phyloP scores from a whole-genome alignment of 2,888 invertebrate species.

The Parnassius apollo region DNA sequence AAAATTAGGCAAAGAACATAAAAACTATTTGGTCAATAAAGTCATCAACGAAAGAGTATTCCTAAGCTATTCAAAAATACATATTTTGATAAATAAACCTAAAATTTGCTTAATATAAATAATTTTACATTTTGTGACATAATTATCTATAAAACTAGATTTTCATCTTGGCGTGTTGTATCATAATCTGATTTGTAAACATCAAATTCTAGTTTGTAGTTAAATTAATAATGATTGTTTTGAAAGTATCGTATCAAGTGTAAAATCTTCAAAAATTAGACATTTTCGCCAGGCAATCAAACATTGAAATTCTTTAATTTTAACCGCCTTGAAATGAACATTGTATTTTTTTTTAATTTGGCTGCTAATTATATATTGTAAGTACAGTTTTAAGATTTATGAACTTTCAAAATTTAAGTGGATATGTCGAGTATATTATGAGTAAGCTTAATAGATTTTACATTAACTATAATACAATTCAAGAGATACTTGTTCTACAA shows the following conservation, averaged over 20 bases:
- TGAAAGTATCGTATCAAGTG: constrained; percentile 14
- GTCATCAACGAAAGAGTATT: constrained; percentile 51
- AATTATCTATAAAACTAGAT: constrained; percentile 27
- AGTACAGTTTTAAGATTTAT: constrained; percentile 45
- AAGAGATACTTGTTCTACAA: constrained; percentile 51
- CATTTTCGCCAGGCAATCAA: constrained; percentile 1
- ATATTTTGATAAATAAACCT: constrained; percentile 59
- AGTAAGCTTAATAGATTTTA: constrained; percentile 63
- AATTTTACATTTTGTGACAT: constrained; percentile 43
- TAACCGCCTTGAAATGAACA: constrained; percentile 43
- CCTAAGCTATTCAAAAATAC: constrained; percentile 49
- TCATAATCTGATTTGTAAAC: constrained; percentile 53
- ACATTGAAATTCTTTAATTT: constrained; percentile 40
- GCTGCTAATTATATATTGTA: constrained; percentile 43
- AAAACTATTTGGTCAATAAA: constrained; percentile 32
- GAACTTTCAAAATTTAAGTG: constrained; percentile 56
- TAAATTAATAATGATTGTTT: constrained; percentile 31
- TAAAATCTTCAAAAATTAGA: constrained; percentile 8
- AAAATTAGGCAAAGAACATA: constrained; percentile 25
- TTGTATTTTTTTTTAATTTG: constrained; percentile 39
- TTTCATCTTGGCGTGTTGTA: constrained; percentile 59
- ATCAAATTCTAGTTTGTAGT: constrained; percentile 40
- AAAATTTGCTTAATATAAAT: constrained; percentile 55
- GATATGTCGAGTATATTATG: constrained; percentile 55
- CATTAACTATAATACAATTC: constrained; percentile 37